These are phyloP conservation scores for Orthonevra nobilis DNA, from an alignment of 2,888 invertebrate species.

Conservation along the genomic window DNA sequence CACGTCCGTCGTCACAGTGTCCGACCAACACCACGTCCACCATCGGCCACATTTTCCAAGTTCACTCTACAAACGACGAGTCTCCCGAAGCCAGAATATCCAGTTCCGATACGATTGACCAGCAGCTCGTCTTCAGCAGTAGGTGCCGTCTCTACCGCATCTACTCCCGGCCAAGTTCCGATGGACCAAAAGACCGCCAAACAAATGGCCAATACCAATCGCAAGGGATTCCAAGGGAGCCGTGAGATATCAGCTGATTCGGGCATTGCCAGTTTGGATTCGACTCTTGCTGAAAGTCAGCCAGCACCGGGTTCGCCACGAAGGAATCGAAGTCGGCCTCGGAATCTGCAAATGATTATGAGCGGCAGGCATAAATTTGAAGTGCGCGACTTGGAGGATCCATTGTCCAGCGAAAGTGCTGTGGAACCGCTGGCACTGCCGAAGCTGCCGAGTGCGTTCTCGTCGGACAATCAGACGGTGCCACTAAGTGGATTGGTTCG, in stretches of 20 bases:
- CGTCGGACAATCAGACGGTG: constrained; percentile 76
- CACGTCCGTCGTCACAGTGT: constrained; percentile 75
- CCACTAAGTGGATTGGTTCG: constrained; percentile 79
- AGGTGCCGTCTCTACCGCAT: constrained; percentile 72
- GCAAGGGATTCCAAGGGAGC: constrained; percentile 79
- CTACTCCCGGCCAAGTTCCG: constrained; percentile 80
- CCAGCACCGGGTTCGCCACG: constrained; percentile 74
- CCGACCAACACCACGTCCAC: constrained; percentile 78
- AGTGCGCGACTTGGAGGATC: constrained; percentile 84
- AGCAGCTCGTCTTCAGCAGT: constrained; percentile 72
- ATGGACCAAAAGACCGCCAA: constrained; percentile 87
- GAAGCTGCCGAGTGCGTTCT: constrained; percentile 76
- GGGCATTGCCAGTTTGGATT: constrained; percentile 79
- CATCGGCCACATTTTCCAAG: constrained; percentile 81
- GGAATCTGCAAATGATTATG: constrained; percentile 88
- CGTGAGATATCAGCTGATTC: constrained; percentile 80
- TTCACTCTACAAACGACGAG: constrained; percentile 87
- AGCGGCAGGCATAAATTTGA: constrained; percentile 88
- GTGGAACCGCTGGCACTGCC: constrained; percentile 79
- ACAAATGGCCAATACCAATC: constrained; percentile 86
- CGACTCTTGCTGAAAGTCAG: constrained; percentile 75
- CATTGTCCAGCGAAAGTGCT: constrained; percentile 78
- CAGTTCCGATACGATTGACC: constrained; percentile 80
- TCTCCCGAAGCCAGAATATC: constrained; percentile 88
- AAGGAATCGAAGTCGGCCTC: constrained; percentile 82